Conservation (phyloP, 1,140 invertebrate species). For the Zaprionus africanus region DNA sequence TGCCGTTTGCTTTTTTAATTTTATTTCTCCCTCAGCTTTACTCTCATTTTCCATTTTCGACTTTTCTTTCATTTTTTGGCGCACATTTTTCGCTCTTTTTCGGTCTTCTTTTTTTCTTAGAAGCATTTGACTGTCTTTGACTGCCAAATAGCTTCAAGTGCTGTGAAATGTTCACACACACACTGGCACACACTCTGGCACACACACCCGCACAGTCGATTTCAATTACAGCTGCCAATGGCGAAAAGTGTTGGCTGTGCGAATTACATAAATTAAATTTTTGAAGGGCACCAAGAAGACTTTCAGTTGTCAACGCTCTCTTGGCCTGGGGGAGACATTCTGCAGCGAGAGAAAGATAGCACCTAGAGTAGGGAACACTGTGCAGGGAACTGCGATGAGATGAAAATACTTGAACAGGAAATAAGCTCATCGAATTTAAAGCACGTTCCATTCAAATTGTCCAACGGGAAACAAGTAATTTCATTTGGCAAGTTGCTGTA, state of each 20-base stretch:
- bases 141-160: conserved; percentile 64
- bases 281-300: conserved; percentile 23
- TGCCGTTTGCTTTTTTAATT: conserved; percentile 52
- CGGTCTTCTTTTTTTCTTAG: conserved; percentile 10
- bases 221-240: conserved; percentile 78
- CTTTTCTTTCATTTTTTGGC: conserved; percentile 29
- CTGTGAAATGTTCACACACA: conserved; percentile 36
- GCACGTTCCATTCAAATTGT: conserved; percentile 14
- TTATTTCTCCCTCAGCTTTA: conserved; percentile 12
- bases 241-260: conserved; percentile 58
- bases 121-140: conserved; percentile 58
- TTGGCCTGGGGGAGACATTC: neutral
- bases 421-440: conserved; percentile 29
- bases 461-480: conserved; percentile 1
- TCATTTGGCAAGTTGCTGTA: neutral
- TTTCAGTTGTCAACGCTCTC: conserved; percentile 16
- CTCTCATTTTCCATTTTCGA: conserved; percentile 6
- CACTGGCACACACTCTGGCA: neutral
- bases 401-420: neutral
- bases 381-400: neutral
- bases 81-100: conserved; percentile 1
- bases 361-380: neutral
- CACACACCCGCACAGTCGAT: conserved; percentile 31
- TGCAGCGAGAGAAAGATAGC: conserved; percentile 4
- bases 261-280: conserved; percentile 68